Conservation (phyloP, 2,888 invertebrate species). For the Drosophila hamatofila region DNA sequence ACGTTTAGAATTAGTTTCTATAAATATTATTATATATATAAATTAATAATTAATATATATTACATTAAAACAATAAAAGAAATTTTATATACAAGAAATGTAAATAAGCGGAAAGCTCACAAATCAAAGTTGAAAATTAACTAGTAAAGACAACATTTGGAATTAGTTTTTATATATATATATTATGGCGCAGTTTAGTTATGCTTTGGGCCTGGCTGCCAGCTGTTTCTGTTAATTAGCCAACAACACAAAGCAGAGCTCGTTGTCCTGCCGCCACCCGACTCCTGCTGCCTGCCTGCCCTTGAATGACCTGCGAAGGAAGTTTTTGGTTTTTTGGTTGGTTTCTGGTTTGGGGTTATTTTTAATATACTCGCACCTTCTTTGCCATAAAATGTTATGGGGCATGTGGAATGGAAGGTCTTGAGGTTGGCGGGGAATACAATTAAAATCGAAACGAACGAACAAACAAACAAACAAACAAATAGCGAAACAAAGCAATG, state of each 20-base stretch:
- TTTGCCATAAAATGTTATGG: conserved; percentile 33
- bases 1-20: no score
- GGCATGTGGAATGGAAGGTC: background rate
- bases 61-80: no score
- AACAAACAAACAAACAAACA: conserved; percentile 52
- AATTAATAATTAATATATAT: no score
- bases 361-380: conserved; percentile 67
- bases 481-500: conserved; percentile 71
- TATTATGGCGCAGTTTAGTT: background rate
- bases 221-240: conserved; percentile 8
- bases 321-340: conserved; percentile 16
- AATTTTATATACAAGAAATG: background rate
- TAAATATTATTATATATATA: no score
- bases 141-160: background rate
- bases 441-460: conserved; percentile 72
- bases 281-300: conserved; percentile 14
- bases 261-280: background rate
- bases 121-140: background rate
- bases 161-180: background rate
- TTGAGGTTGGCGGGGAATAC: conserved; percentile 48
- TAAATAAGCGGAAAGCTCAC: no score
- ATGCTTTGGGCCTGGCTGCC: background rate
- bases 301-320: conserved; percentile 61
- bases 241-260: background rate
- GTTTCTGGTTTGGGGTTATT: conserved; percentile 33